phyloP scores from a whole-genome alignment of 2,113 vertebrate species.

The Delphinus delphis region DNA sequence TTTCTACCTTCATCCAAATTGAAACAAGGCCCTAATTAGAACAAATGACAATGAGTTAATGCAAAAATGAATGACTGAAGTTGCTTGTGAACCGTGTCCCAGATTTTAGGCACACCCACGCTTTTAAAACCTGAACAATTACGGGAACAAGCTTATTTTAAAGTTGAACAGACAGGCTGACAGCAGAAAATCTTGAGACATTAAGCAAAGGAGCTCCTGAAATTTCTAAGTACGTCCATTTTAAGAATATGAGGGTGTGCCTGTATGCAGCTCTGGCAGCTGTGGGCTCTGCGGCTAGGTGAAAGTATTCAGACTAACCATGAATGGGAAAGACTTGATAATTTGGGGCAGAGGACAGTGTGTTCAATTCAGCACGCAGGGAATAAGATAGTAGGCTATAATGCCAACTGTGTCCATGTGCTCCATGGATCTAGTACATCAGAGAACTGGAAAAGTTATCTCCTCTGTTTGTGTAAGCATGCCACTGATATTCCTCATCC shows the following conservation, averaged over 20 bases:
- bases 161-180: neutral
- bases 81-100: neutral
- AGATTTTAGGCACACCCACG: neutral
- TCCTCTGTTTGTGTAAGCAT: conserved; percentile 61
- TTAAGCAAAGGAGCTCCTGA: conserved; percentile 11
- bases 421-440: neutral
- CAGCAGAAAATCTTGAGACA: conserved; percentile 1
- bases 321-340: conserved; percentile 59
- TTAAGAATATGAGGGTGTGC: conserved; percentile 64
- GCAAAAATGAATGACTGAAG: neutral
- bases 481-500: conserved; percentile 55
- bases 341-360: conserved; percentile 45
- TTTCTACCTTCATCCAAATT: neutral
- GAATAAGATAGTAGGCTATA: neutral
- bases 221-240: conserved; percentile 48
- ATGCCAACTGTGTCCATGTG: neutral
- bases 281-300: conserved; percentile 42
- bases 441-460: conserved; percentile 58
- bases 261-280: conserved; percentile 61
- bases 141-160: neutral
- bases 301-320: conserved; percentile 67
- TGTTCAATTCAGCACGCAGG: neutral
- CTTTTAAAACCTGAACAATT: neutral
- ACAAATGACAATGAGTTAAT: neutral
- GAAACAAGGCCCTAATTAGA: neutral